phyloP scores from a whole-genome alignment of 2,113 vertebrate genomes.

The Naja naja region DNA sequence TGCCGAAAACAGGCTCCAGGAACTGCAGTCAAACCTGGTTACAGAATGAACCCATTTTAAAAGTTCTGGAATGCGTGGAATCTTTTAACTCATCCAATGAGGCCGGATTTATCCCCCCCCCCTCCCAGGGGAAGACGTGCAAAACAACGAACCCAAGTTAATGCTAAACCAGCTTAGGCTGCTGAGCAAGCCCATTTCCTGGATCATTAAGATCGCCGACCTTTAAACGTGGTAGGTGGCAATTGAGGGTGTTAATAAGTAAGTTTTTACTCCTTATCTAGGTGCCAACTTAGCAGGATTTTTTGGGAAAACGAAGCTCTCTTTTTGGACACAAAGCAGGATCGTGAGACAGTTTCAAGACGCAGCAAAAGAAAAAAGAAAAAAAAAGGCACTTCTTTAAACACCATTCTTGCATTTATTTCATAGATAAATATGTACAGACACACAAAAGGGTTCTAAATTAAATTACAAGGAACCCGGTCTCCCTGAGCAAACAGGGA shows the following conservation, averaged over 20 bases:
- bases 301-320: neutral
- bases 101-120: fast-evolving
- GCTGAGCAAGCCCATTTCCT: neutral
- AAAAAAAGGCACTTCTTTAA: neutral
- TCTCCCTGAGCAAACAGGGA: neutral
- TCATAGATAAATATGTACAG: neutral
- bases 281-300: neutral
- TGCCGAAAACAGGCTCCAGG: neutral
- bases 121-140: fast-evolving
- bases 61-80: neutral
- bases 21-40: neutral
- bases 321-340: neutral
- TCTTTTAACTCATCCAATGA: neutral
- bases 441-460: fast-evolving
- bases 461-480: neutral
- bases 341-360: neutral
- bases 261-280: neutral
- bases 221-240: neutral
- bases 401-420: neutral
- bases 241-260: neutral
- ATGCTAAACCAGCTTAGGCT: neutral
- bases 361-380: too few species aligned
- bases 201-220: neutral
- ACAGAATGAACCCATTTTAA: neutral
- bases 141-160: neutral